Percentiles rank a stretch among this genome's conserved stretches.
Evolutionary conservation across 35 echinoderm and acorn worm species (phyloP).

Genomic region (Patiria miniata): DNA sequence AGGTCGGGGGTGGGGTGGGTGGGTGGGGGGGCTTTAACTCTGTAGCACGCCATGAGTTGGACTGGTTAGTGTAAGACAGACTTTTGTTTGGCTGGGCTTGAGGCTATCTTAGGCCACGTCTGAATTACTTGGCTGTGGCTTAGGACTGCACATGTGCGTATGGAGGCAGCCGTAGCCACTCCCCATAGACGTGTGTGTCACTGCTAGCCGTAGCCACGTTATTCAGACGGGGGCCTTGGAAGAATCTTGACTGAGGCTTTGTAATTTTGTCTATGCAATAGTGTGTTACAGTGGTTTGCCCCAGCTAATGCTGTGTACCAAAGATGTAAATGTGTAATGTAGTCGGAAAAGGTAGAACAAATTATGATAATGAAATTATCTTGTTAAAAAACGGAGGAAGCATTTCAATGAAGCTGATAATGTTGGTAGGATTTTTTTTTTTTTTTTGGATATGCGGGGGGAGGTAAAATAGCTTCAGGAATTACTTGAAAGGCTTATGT

Average conservation of each 20-base stretch:
- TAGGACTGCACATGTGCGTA: too few relatives aligned
- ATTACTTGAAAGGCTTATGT: neutral
- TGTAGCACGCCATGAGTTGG: neutral
- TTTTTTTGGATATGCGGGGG: too few relatives aligned
- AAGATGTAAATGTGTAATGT: constrained; percentile 24
- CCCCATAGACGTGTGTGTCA: too few relatives aligned
- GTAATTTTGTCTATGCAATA: constrained; percentile 17
- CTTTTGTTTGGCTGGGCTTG: neutral
- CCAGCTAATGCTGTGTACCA: constrained; percentile 1
- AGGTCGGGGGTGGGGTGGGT: too few relatives aligned
- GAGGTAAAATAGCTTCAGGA: constrained; percentile 13
- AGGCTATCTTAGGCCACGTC: too few relatives aligned
- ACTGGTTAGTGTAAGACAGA: neutral
- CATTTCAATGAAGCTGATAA: neutral
- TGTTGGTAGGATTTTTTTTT: neutral
- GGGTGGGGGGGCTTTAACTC: neutral
- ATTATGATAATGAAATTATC: neutral
- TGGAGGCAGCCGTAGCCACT: too few relatives aligned
- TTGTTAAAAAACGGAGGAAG: neutral
- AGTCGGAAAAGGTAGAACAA: neutral
- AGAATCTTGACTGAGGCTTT: constrained; percentile 4
- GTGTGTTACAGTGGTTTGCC: neutral
- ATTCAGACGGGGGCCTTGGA: neutral
- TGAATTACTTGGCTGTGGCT: too few relatives aligned
- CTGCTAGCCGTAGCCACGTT: too few relatives aligned